Conservation (phyloP, 2,888 invertebrate species). For the Melanostoma scalare region DNA sequence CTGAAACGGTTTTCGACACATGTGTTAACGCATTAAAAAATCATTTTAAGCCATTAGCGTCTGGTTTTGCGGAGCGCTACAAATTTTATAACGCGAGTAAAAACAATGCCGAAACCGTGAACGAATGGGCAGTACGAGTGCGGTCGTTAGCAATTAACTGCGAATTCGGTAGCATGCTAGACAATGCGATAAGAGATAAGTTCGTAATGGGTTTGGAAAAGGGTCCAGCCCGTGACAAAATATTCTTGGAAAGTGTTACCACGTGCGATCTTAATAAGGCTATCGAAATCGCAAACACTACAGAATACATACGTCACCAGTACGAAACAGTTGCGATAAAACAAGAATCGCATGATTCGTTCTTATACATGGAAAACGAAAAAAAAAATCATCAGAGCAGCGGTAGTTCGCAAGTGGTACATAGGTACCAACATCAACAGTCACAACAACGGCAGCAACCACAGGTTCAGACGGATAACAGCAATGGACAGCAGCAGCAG, state of each 20-base stretch:
- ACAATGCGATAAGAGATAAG: slow-evolving; percentile 37
- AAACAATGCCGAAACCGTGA: no score
- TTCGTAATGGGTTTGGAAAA: slow-evolving; percentile 64
- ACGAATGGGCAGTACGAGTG: no score
- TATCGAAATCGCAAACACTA: slow-evolving; percentile 44
- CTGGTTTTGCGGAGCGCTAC: no score
- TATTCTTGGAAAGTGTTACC: slow-evolving; percentile 52
- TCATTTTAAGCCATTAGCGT: no score
- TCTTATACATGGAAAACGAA: slow-evolving; percentile 19
- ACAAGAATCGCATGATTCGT: slow-evolving; percentile 15
- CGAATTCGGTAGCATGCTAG: no score
- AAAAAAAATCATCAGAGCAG: slow-evolving; percentile 4
- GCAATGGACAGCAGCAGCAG: slow-evolving; percentile 23
- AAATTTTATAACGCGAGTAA: no score
- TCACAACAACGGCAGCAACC: slow-evolving; percentile 24
- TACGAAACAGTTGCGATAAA: slow-evolving; percentile 17
- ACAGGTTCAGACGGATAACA: slow-evolving; percentile 5
- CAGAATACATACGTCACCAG: slow-evolving; percentile 42
- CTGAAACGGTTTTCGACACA: no score
- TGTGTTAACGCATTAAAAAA: no score
- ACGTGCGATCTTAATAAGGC: slow-evolving; percentile 30
- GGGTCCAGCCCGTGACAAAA: slow-evolving; percentile 56
- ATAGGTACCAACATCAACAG: slow-evolving; percentile 28
- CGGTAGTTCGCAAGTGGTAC: slow-evolving; percentile 16
- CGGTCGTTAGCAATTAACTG: no score